Percentiles rank a stretch among this genome's conserved stretches.
Conservation (phyloP, 23 tunicate species). For the Trididemnum nubilum region DNA sequence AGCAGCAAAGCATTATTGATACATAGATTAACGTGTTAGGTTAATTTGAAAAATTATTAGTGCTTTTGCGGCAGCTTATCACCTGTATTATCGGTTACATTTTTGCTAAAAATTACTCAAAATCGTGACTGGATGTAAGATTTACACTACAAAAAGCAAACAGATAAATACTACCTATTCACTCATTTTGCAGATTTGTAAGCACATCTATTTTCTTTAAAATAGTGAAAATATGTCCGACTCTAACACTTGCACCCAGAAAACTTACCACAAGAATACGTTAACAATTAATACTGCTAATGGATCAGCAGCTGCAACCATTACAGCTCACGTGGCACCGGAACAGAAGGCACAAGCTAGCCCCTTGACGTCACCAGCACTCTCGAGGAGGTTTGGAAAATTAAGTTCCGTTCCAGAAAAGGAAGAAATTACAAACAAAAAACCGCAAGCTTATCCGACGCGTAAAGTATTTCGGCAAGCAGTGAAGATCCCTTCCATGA, state of each 20-base stretch:
- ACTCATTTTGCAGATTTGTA: too few relatives aligned
- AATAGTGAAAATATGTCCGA: too few relatives aligned
- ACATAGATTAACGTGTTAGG: too few relatives aligned
- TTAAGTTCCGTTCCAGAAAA: constrained; percentile 23
- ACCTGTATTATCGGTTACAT: too few relatives aligned
- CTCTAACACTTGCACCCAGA: not conserved
- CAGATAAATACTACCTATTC: too few relatives aligned
- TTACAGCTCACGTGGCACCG: not conserved
- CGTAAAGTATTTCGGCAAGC: not conserved
- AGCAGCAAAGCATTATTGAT: too few relatives aligned
- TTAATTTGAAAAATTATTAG: too few relatives aligned
- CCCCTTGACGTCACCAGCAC: constrained; percentile 26
- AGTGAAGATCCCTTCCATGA: not conserved
- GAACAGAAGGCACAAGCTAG: not conserved
- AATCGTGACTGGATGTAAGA: too few relatives aligned
- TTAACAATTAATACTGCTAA: not conserved
- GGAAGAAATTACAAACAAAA: constrained; percentile 2
- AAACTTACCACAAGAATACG: not conserved
- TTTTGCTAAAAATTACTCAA: too few relatives aligned
- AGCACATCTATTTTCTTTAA: too few relatives aligned
- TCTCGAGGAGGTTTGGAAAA: constrained; percentile 15
- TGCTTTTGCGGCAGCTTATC: too few relatives aligned
- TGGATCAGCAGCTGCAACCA: not conserved
- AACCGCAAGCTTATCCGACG: constrained; percentile 4
- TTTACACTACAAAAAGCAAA: too few relatives aligned